Conservation (phyloP, 2,797 vertebrate genomes). For the Margarornis squamiger region DNA sequence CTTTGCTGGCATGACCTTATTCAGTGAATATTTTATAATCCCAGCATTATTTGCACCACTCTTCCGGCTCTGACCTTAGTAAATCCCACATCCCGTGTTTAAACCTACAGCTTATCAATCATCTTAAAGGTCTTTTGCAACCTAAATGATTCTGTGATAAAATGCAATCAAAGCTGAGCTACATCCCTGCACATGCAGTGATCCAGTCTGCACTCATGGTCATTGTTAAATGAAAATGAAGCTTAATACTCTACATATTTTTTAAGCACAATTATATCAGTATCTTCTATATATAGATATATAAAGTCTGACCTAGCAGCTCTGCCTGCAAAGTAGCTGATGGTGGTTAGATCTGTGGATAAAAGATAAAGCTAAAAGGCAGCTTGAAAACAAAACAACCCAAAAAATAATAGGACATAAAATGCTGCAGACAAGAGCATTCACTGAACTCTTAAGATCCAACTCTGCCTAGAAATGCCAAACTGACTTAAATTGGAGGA, state of each 20-base stretch:
- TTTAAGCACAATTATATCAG: not conserved
- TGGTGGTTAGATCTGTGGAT: not conserved
- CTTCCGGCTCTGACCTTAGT: not conserved
- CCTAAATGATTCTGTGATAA: not conserved
- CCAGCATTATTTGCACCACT: not conserved
- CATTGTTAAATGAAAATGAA: not conserved
- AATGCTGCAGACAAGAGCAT: not conserved
- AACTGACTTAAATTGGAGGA: constrained; percentile 45
- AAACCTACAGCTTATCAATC: not conserved
- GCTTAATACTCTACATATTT: not conserved
- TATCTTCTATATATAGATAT: not conserved
- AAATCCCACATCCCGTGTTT: not conserved
- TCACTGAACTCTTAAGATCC: not conserved
- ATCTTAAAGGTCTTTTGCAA: not conserved
- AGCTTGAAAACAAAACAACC: not conserved
- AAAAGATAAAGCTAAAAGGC: not conserved
- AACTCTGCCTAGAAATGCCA: not conserved
- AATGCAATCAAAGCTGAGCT: not conserved
- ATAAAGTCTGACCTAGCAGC: no score
- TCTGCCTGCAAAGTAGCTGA: not conserved
- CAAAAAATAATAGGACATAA: not conserved
- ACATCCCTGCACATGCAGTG: rapidly evolving
- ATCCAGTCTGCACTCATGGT: not conserved
- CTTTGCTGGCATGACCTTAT: not conserved
- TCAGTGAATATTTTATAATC: not conserved